These are phyloP conservation scores for Oopsacas minuta DNA, from an alignment of 37 sponge, comb jelly and placozoan genomes.

Conservation along the genomic window DNA sequence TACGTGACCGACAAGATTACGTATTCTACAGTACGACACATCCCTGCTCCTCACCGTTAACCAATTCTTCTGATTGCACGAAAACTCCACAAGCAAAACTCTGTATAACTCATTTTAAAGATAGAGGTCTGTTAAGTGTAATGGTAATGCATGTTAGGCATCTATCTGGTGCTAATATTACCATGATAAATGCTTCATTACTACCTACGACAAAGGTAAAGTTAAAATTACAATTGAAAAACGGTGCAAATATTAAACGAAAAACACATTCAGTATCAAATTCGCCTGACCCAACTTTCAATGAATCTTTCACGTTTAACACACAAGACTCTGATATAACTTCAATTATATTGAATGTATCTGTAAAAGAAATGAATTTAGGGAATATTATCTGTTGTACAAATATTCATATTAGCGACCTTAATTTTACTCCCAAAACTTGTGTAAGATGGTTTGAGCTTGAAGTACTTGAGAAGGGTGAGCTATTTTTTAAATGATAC, in stretches of 20 bases:
- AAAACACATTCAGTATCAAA: slow-evolving; percentile 52
- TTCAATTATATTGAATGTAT: neutral
- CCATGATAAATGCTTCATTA: neutral
- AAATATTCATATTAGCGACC: neutral
- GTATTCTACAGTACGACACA: neutral
- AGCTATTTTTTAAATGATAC: neutral
- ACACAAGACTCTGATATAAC: neutral
- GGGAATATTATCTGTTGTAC: neutral
- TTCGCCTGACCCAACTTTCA: slow-evolving; percentile 67
- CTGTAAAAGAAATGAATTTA: neutral
- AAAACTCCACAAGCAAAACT: neutral
- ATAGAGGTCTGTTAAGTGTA: neutral
- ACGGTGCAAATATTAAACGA: slow-evolving; percentile 31
- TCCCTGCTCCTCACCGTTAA: neutral
- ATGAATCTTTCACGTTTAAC: slow-evolving; percentile 36
- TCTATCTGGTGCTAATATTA: neutral
- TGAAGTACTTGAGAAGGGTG: neutral
- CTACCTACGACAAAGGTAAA: neutral
- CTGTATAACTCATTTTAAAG: neutral
- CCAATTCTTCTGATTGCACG: neutral
- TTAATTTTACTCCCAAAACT: neutral
- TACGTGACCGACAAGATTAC: slow-evolving; percentile 64
- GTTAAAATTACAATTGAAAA: neutral
- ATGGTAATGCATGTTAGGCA: slow-evolving; percentile 7
- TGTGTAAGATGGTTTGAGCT: slow-evolving; percentile 19